These are phyloP conservation scores for Lophotriccus pileatus DNA, from an alignment of 2,797 vertebrate genomes.

Conservation along the genomic window DNA sequence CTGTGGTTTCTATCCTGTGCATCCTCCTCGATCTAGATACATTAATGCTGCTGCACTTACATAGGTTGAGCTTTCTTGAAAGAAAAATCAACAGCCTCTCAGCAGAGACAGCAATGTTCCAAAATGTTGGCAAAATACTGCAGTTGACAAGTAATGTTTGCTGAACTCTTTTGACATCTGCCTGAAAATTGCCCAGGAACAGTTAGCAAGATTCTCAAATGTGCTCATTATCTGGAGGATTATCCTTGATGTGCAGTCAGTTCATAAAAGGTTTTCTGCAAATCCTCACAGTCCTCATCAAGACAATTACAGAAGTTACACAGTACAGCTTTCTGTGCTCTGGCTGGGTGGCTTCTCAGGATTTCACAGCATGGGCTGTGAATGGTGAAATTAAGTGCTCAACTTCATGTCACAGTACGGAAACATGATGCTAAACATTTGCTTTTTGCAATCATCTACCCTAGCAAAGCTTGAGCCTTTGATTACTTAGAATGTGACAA, in stretches of 20 bases:
- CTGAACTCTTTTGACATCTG: background rate
- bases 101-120: background rate
- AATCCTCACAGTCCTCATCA: background rate
- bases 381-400: background rate
- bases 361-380: background rate
- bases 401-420: fast-evolving
- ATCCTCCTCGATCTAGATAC: background rate
- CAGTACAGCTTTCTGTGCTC: background rate
- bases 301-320: background rate
- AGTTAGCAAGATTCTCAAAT: constrained; percentile 3
- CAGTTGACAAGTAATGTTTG: background rate
- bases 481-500: background rate
- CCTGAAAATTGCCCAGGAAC: background rate
- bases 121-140: background rate
- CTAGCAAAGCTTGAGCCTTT: background rate
- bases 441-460: background rate
- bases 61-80: background rate
- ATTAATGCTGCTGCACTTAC: background rate
- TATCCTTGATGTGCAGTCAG: background rate
- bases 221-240: constrained; percentile 3
- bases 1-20: background rate
- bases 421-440: background rate
- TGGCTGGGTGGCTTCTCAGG: background rate
- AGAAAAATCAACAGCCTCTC: background rate
- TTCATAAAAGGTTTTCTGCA: background rate